phyloP scores from a whole-genome alignment of 2,797 vertebrate genomes.

The Heterohyrax brucei region DNA sequence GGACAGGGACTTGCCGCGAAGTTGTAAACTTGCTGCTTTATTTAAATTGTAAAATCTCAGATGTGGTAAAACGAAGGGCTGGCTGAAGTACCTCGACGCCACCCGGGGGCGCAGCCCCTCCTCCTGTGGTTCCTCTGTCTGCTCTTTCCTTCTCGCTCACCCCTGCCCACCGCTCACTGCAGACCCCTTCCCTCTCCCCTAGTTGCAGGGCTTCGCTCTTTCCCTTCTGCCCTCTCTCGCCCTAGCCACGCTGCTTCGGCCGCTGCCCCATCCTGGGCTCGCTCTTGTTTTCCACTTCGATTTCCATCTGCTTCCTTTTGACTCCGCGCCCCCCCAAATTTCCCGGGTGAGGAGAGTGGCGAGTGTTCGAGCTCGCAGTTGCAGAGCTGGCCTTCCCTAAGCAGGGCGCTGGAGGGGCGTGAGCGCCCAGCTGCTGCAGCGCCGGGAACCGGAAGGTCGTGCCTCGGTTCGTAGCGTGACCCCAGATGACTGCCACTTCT shows the following conservation, averaged over 20 bases:
- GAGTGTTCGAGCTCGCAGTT: not conserved
- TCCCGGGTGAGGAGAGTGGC: not conserved
- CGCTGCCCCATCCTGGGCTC: not conserved
- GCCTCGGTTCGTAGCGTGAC: not conserved
- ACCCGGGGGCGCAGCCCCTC: not conserved
- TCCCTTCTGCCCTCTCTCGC: not conserved
- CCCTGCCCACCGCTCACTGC: not conserved
- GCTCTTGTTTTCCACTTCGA: not conserved
- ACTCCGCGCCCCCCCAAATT: not conserved
- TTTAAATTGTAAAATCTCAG: not conserved
- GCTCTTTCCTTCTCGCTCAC: not conserved
- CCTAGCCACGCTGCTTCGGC: not conserved
- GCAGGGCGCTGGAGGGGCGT: rapidly evolving
- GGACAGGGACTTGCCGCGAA: not conserved
- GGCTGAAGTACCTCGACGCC: not conserved
- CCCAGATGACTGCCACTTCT: not conserved
- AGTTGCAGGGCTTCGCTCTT: not conserved
- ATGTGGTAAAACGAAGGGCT: not conserved
- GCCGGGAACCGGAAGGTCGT: not conserved
- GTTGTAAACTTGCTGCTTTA: not conserved
- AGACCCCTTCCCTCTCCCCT: not conserved
- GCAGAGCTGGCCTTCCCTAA: not conserved
- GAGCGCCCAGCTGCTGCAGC: not conserved
- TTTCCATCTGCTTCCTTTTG: slow-evolving; percentile 15
- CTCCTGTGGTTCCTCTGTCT: not conserved